Conservation (phyloP, 2,888 invertebrate genomes). For the Rhynchonema sp. region DNA sequence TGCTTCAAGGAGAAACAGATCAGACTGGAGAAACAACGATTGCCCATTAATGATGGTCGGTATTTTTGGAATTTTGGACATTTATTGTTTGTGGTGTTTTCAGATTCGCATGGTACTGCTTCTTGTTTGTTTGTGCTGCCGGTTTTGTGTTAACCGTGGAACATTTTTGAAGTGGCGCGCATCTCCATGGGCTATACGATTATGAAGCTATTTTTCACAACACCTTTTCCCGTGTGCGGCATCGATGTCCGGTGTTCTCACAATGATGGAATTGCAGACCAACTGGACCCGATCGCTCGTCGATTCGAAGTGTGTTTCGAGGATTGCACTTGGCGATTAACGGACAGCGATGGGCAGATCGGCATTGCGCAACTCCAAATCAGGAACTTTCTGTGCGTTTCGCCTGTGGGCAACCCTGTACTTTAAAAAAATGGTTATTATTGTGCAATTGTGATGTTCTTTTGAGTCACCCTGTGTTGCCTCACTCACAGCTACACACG, state of each 20-base stretch:
- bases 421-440: neutral
- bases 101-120: too few relatives aligned
- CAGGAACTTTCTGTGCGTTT: slow-evolving; percentile 66
- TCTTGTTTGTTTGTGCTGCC: too few relatives aligned
- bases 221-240: neutral
- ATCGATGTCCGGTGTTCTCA: too few relatives aligned
- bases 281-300: slow-evolving; percentile 10
- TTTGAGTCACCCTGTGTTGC: neutral
- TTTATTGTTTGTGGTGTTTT: too few relatives aligned
- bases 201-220: neutral
- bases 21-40: slow-evolving; percentile 14
- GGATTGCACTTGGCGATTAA: slow-evolving; percentile 89
- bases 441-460: neutral
- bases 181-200: slow-evolving; percentile 5
- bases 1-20: slow-evolving; percentile 32
- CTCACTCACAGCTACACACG: slow-evolving; percentile 57
- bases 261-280: too few relatives aligned
- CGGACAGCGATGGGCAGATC: slow-evolving; percentile 89
- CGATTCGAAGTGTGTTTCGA: slow-evolving; percentile 91
- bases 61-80: too few relatives aligned
- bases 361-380: slow-evolving; percentile 88
- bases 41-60: slow-evolving; percentile 7
- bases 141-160: too few relatives aligned
- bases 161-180: too few relatives aligned
- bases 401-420: too few relatives aligned